These are phyloP conservation scores for Saimiri boliviensis DNA, from an alignment of 2,113 vertebrate genomes.

Conservation along the genomic window DNA sequence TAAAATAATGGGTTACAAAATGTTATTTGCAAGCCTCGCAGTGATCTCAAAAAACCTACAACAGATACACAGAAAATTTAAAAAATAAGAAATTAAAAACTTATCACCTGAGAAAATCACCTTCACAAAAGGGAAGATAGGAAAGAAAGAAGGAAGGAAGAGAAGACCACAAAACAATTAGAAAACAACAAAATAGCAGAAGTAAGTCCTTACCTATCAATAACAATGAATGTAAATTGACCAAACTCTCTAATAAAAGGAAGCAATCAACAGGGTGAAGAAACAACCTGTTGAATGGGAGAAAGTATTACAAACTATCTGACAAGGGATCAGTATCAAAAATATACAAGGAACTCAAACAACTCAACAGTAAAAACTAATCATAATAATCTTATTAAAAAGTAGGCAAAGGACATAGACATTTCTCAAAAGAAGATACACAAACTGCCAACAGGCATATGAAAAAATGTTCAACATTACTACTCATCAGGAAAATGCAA, in stretches of 20 bases:
- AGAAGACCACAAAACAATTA: background rate
- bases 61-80: too few relatives aligned
- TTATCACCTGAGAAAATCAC: too few relatives aligned
- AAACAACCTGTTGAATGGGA: background rate
- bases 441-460: background rate
- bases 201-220: background rate
- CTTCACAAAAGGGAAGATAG: background rate
- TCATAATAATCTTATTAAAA: background rate
- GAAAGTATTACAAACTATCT: background rate
- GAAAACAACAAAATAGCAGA: background rate
- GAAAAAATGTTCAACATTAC: background rate
- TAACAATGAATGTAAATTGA: background rate
- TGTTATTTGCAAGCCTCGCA: too few relatives aligned
- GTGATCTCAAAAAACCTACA: too few relatives aligned
- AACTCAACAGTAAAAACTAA: background rate
- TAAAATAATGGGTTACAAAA: too few relatives aligned
- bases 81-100: too few relatives aligned
- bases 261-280: background rate
- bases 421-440: background rate
- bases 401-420: background rate
- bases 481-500: background rate
- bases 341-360: background rate
- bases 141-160: background rate
- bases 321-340: background rate
- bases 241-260: background rate